These are phyloP conservation scores for Drosophila bunnanda DNA, from an alignment of 2,888 invertebrate species.

Conservation along the genomic window DNA sequence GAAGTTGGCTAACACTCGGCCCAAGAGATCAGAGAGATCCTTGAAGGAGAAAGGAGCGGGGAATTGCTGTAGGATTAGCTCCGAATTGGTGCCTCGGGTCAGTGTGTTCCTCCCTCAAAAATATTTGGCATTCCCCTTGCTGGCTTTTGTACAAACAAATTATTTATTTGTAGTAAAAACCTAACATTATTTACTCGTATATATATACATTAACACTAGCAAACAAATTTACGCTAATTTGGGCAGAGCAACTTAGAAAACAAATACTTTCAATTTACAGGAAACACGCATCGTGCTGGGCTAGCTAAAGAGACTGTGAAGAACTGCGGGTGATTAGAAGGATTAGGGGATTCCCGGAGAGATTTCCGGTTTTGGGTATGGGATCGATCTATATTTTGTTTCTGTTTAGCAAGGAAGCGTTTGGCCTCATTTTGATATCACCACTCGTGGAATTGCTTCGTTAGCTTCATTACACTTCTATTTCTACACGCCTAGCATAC, in stretches of 20 bases:
- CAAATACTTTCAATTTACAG: conserved; percentile 64
- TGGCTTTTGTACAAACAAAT: conserved; percentile 25
- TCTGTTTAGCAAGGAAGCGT: conserved; percentile 66
- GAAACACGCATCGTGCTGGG: conserved; percentile 50
- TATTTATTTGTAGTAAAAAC: neutral
- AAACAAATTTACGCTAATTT: conserved; percentile 57
- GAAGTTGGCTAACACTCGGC: conserved; percentile 40
- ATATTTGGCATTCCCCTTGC: conserved; percentile 46
- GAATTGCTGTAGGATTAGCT: conserved; percentile 34
- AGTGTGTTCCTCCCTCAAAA: conserved; percentile 39
- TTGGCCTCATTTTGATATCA: conserved; percentile 78
- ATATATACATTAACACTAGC: conserved; percentile 48
- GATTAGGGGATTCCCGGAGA: neutral
- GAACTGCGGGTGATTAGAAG: conserved; percentile 24
- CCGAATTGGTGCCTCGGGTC: conserved; percentile 39
- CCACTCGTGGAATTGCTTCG: conserved; percentile 71
- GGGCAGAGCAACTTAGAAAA: conserved; percentile 55
- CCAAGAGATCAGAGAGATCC: conserved; percentile 50
- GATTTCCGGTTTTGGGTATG: conserved; percentile 12
- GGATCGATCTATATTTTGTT: conserved; percentile 7
- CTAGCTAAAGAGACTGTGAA: conserved; percentile 22
- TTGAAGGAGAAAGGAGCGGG: conserved; percentile 41
- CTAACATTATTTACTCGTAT: conserved; percentile 25
- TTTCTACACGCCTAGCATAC: conserved; percentile 39
- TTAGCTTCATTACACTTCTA: conserved; percentile 70